Evolutionary conservation across 1,140 invertebrate species (phyloP), one percentile per base, ranked within the genome.

Genomic region (Bradynema listronoti): DNA sequence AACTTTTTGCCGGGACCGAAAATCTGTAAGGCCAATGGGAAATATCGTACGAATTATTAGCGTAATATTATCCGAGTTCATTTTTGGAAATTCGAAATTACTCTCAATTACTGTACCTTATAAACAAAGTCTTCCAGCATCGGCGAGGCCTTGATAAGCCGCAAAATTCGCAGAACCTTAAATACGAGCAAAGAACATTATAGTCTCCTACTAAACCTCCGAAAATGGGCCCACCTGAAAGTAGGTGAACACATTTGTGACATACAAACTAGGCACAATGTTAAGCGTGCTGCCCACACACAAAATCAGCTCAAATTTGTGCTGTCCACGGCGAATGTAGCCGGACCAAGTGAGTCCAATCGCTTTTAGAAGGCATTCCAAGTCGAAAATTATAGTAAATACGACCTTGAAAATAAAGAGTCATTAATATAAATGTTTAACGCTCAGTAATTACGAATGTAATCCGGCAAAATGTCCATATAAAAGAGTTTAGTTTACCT

Each of bases 1-100:
- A 99, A 80, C 81, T 99, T 99, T 80, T 96, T 98, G 22, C 93
- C 93, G 0, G 95, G 94, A 2, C 95, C 94, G 81, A 99, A 99
- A 69, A 98, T 98, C 82, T 83, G 64, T 55, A 71, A 70, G 27
- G 55, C 14, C 39, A 19, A 65, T 24, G 27, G 16, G 24, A 49
- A 30, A 39, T 39, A 11, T 39, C n/a, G n/a, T n/a, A n/a, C n/a
- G n/a, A n/a, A n/a, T n/a, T n/a, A n/a, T n/a, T n/a, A n/a, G n/a
- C n/a, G n/a, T n/a, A n/a, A n/a, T n/a, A 49, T 11, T 30, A 11
- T 49, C 46, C 24, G 16, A n/a, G 16, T 11, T 14, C 11, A 19
- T 49, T 60, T 33, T 14, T 16, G 32, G 2, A 59, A 46, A 33
- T 19, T 54, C 29, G 6, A 58, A 22, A 16, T 3, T 25, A 25